Percentiles rank a stretch among this genome's conserved stretches.
phyloP scores from a whole-genome alignment of 2,797 vertebrate genomes.

The Melanitta fusca region DNA sequence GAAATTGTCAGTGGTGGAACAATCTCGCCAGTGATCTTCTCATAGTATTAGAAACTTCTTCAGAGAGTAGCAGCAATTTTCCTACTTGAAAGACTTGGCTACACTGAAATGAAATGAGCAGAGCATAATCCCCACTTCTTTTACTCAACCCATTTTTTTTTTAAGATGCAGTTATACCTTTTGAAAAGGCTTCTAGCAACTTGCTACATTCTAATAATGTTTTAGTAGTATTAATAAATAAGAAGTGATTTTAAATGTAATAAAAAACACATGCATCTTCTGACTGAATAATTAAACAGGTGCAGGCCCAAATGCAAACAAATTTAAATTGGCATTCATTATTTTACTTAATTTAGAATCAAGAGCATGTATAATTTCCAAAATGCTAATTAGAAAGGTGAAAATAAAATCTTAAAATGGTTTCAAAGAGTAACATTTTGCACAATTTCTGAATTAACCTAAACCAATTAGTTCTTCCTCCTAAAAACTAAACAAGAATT shows the following conservation, averaged over 20 bases:
- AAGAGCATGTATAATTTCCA: conserved; percentile 49
- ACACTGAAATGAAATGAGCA: not conserved
- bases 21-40: not conserved
- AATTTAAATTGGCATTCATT: conserved; percentile 49
- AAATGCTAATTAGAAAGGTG: conserved; percentile 52
- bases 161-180: conserved; percentile 39
- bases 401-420: conserved; percentile 59
- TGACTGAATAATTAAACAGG: conserved; percentile 61
- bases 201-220: conserved; percentile 38
- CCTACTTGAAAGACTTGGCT: conserved; percentile 40
- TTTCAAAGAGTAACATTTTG: conserved; percentile 23
- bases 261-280: conserved; percentile 8
- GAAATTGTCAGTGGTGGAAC: conserved; percentile 10
- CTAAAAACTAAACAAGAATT: conserved; percentile 70
- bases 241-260: conserved; percentile 44
- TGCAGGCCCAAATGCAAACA: conserved; percentile 23
- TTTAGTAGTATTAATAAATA: conserved; percentile 62
- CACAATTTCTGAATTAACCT: conserved; percentile 55
- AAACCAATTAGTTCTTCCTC: conserved; percentile 33
- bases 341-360: conserved; percentile 64
- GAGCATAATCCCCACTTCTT: not conserved
- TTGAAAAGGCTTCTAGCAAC: conserved; percentile 26
- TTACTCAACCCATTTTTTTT: not conserved
- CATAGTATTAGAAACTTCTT: not conserved
- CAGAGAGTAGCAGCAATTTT: not conserved